Conservation (phyloP, 2,888 invertebrate species). For the Stenoptilia bipunctidactyla region DNA sequence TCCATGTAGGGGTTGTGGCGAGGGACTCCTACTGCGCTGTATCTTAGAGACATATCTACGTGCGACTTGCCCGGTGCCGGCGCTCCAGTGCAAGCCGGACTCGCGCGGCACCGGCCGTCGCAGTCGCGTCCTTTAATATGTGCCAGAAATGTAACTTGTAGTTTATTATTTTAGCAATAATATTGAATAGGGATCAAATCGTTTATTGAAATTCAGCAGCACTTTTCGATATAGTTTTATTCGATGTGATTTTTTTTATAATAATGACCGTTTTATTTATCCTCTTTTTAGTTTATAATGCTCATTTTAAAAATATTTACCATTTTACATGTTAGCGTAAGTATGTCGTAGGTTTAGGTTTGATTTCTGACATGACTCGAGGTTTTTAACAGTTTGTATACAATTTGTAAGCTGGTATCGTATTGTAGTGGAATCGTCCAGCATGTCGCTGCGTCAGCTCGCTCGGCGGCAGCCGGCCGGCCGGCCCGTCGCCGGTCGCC, state of each 20-base stretch:
- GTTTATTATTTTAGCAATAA: slow-evolving; percentile 42
- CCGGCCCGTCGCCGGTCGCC: too few relatives aligned
- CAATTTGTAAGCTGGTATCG: too few relatives aligned
- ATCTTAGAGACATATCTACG: too few relatives aligned
- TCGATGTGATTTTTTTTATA: slow-evolving; percentile 47
- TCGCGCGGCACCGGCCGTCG: background rate
- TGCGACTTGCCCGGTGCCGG: too few relatives aligned
- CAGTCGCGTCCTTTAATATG: slow-evolving; percentile 44
- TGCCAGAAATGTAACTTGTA: slow-evolving; percentile 65
- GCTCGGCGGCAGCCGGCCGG: too few relatives aligned
- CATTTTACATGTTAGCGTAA: slow-evolving; percentile 27
- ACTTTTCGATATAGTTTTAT: slow-evolving; percentile 28
- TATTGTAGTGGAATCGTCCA: too few relatives aligned
- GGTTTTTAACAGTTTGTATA: too few relatives aligned
- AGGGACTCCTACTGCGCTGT: too few relatives aligned
- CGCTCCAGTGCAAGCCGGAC: too few relatives aligned
- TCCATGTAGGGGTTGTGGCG: too few relatives aligned
- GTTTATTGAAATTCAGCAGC: slow-evolving; percentile 29
- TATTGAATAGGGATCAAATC: slow-evolving; percentile 40
- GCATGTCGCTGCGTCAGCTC: too few relatives aligned
- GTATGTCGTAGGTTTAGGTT: background rate
- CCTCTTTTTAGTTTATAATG: slow-evolving; percentile 56
- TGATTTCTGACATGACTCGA: too few relatives aligned
- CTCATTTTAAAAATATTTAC: slow-evolving; percentile 64
- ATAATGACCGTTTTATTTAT: slow-evolving; percentile 55